Base-by-base conservation (phyloP, 2,888 invertebrate species). In the Balanococcus diminutus region DNA sequence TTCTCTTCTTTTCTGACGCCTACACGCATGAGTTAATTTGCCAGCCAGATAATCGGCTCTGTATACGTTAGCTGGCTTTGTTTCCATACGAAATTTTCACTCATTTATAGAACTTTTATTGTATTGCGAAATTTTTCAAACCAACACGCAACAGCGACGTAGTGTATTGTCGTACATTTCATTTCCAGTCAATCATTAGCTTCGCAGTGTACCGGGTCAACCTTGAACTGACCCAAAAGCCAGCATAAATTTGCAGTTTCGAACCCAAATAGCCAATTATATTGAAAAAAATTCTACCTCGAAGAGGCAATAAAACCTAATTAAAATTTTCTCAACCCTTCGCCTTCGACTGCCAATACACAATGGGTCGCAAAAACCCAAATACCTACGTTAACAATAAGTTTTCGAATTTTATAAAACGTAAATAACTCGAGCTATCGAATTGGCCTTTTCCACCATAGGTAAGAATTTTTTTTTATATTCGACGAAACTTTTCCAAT, bases 1-100 rank as follows among this genome's bases (percentile, higher is more conserved):
- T 79, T 67, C 67, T 28, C 16, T 36, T 4, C 22, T 56, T 19
- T 9, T 36, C 9, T 36, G 75, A 79, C 75, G 75, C 75, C 75
- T 79, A 36, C 75, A 79, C 75, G 75, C 67, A 67, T 79, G 36
- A 32, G 31, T 36, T 79, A 79, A 79, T 79, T 19, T 36, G 31
- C 36, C n/a, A 9, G 36, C 36, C 75, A 36, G 75, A 79, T 79
- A 79, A 79, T 79, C 75, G 75, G 31, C 36, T 79, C 36, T 67
- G n/a, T n/a, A n/a, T n/a, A 79, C 36, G n/a, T 67, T 79, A 36
- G 75, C 75, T 79, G 16, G 31, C n/a, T 56, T 32, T 36, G 75
- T 32, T 36, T 32, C n/a, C n/a, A n/a, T n/a, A n/a, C n/a, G n/a
- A 79, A 79, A 79, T 79, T 79, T 36, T 79, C 75, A 79, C 36